Evolutionary conservation across 1,140 invertebrate species (phyloP).

Genomic region (Pseudobourletiella spinata): DNA sequence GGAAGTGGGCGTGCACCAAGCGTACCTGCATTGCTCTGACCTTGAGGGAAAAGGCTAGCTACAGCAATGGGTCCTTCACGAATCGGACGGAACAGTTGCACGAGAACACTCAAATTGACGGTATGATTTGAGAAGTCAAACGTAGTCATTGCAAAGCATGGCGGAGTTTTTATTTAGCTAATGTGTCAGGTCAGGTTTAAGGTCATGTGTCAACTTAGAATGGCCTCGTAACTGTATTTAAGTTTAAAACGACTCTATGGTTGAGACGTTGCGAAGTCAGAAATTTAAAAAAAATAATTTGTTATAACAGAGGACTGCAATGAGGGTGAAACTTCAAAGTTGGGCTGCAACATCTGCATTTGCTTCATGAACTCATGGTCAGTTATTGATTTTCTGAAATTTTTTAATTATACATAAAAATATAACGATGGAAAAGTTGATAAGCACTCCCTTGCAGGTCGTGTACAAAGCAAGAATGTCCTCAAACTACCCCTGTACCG

Average conservation of each 20-base stretch:
- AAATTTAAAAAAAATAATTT: conserved; percentile 2
- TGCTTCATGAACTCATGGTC: conserved; percentile 19
- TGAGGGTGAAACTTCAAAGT: conserved; percentile 19
- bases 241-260: neutral
- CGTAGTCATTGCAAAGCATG: neutral
- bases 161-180: neutral
- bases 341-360: conserved; percentile 28
- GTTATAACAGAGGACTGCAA: conserved; percentile 27
- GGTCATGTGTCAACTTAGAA: too few species aligned
- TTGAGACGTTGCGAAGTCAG: neutral
- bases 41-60: conserved; percentile 28
- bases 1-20: conserved; percentile 32
- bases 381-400: neutral
- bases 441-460: conserved; percentile 12
- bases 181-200: too few species aligned
- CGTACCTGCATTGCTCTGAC: conserved; percentile 26
- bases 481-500: conserved; percentile 10
- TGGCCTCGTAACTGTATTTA: neutral
- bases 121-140: conserved; percentile 4
- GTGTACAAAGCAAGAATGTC: conserved; percentile 27
- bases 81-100: conserved; percentile 16
- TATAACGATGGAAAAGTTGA: neutral
- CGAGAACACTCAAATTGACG: conserved; percentile 25
- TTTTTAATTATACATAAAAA: neutral
- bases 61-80: conserved; percentile 8